These are phyloP conservation scores for Oncorhynchus clarkii DNA, from an alignment of 2,113 vertebrate species.

Conservation along the genomic window DNA sequence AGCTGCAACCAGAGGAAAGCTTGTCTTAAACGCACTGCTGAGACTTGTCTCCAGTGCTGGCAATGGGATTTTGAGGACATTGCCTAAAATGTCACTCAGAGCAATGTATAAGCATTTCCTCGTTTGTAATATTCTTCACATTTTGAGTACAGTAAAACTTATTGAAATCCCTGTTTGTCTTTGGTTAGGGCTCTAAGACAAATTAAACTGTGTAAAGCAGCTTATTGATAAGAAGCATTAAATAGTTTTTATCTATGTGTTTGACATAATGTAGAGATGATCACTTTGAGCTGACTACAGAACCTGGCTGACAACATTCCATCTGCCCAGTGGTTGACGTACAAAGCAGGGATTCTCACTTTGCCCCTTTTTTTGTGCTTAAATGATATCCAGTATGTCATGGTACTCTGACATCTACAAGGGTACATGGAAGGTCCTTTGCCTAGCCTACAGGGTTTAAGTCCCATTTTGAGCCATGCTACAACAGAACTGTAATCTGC, in stretches of 20 bases:
- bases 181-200: not conserved
- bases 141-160: not conserved
- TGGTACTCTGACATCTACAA: constrained; percentile 31
- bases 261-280: not conserved
- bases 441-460: constrained; percentile 22
- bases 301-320: not conserved
- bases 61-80: too few relatives aligned
- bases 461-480: constrained; percentile 36
- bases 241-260: not conserved
- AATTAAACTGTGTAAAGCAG: not conserved
- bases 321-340: not conserved
- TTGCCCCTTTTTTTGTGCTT: constrained; percentile 53
- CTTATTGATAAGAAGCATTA: not conserved
- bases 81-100: too few relatives aligned
- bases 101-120: too few relatives aligned
- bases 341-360: not conserved
- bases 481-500: constrained; percentile 42
- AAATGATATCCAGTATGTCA: not conserved
- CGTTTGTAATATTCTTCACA: too few relatives aligned
- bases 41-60: too few relatives aligned
- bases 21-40: too few relatives aligned
- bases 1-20: too few relatives aligned
- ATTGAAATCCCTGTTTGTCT: not conserved
- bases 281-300: not conserved
- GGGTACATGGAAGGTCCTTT: not conserved